Conservation (phyloP, 2,888 invertebrate genomes). For the Drosophila paramelanica region DNA sequence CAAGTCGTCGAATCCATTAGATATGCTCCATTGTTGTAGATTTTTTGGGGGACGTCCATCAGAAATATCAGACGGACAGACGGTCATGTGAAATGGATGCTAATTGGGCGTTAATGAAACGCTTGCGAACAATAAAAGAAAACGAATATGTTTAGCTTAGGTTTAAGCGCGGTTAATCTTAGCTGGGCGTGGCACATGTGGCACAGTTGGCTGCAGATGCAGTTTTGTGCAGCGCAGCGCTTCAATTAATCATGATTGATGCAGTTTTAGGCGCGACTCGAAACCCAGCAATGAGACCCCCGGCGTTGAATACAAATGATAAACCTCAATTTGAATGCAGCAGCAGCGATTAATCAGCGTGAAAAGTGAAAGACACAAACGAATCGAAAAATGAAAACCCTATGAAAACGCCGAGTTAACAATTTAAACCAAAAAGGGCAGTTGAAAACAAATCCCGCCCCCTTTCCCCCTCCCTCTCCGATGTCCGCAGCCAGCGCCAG, state of each 20-base stretch:
- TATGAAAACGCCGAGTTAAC: constrained; percentile 39
- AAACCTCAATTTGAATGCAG: constrained; percentile 57
- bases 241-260: constrained; percentile 77
- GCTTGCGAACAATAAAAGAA: constrained; percentile 20
- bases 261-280: constrained; percentile 39
- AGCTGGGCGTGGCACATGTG: constrained; percentile 37
- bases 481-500: constrained; percentile 74
- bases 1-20: constrained; percentile 49
- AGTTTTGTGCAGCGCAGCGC: constrained; percentile 46
- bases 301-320: constrained; percentile 59
- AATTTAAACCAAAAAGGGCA: constrained; percentile 27
- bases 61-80: constrained; percentile 14
- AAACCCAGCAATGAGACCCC: constrained; percentile 61
- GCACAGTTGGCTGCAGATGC: constrained; percentile 53
- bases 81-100: constrained; percentile 63
- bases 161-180: neutral
- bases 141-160: constrained; percentile 2
- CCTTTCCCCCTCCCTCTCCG: neutral
- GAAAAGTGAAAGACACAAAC: constrained; percentile 61
- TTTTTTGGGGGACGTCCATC: constrained; percentile 46
- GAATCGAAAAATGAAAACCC: constrained; percentile 65
- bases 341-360: constrained; percentile 79
- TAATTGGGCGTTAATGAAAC: constrained; percentile 74
- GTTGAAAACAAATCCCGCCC: neutral
- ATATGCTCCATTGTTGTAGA: constrained; percentile 25